Conservation (phyloP, 2,888 invertebrate species). For the Aquatica leii region DNA sequence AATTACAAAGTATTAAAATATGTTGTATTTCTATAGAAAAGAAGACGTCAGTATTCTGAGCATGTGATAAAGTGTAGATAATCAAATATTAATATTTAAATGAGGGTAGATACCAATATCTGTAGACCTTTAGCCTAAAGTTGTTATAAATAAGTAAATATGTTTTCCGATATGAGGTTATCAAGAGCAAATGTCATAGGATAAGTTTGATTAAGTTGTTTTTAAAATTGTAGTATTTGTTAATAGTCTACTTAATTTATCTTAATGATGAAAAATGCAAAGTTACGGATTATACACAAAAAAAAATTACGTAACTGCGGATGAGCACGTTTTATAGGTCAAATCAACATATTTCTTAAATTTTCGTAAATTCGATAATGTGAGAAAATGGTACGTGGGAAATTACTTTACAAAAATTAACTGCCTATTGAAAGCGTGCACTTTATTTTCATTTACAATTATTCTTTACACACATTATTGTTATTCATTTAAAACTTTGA, state of each 20-base stretch:
- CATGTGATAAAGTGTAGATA: slow-evolving; percentile 19
- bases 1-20: too few species aligned
- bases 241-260: slow-evolving; percentile 32
- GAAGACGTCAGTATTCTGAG: background rate
- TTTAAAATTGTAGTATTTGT: slow-evolving; percentile 36
- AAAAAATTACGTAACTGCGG: slow-evolving; percentile 36
- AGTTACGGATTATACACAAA: slow-evolving; percentile 15
- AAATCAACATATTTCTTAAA: too few species aligned
- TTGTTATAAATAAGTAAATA: slow-evolving; percentile 42
- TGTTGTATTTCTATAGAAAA: background rate
- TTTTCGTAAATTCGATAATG: too few species aligned
- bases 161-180: slow-evolving; percentile 40
- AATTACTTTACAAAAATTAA: too few species aligned
- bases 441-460: too few species aligned
- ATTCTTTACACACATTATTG: too few species aligned
- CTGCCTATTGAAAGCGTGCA: too few species aligned
- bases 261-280: slow-evolving; percentile 24
- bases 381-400: too few species aligned
- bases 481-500: too few species aligned
- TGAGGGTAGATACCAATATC: slow-evolving; percentile 37
- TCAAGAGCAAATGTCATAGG: slow-evolving; percentile 41
- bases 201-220: slow-evolving; percentile 38
- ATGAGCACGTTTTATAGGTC: too few species aligned
- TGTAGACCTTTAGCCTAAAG: slow-evolving; percentile 38
- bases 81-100: slow-evolving; percentile 26